Percentiles rank a stretch among this genome's conserved stretches.
These are phyloP conservation scores for Cirrhinus molitorella DNA, from an alignment of 2,797 vertebrate species.

Conservation along the genomic window DNA sequence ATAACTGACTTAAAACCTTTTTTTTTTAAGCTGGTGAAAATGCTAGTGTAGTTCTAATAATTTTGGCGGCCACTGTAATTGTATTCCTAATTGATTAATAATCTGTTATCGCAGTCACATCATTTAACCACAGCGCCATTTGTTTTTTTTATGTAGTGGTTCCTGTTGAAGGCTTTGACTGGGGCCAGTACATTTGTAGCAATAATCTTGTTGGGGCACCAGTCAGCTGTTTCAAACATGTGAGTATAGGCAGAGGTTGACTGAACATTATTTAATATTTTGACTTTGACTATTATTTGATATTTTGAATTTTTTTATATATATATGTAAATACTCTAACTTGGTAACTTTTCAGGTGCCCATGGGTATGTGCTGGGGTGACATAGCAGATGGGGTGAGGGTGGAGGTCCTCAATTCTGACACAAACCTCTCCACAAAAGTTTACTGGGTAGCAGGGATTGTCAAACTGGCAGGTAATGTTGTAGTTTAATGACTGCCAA, in stretches of 20 bases:
- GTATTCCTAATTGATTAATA: neutral
- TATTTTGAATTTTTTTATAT: neutral
- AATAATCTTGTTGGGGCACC: conserved; percentile 90
- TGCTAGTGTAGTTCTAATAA: too few relatives aligned
- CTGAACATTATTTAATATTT: neutral
- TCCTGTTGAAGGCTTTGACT: conserved; percentile 88
- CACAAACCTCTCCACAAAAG: conserved; percentile 90
- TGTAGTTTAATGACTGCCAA: neutral
- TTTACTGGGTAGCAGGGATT: conserved; percentile 96
- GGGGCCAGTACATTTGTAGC: conserved; percentile 93
- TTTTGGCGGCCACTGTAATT: too few relatives aligned
- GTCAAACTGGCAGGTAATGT: conserved; percentile 91
- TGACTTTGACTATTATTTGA: neutral
- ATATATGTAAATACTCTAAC: neutral
- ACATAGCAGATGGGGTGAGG: conserved; percentile 88
- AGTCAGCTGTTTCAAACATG: conserved; percentile 94
- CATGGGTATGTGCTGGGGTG: conserved; percentile 90
- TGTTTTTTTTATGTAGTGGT: conserved; percentile 69
- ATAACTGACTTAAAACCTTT: too few relatives aligned
- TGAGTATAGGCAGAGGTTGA: conserved; percentile 71
- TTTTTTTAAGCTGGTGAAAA: too few relatives aligned
- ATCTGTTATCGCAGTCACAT: neutral
- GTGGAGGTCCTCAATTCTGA: conserved; percentile 95
- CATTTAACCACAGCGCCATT: neutral
- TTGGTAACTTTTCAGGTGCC: conserved; percentile 79